Base-by-base conservation (phyloP, 2,797 vertebrate genomes). In the Hipposideros larvatus region DNA sequence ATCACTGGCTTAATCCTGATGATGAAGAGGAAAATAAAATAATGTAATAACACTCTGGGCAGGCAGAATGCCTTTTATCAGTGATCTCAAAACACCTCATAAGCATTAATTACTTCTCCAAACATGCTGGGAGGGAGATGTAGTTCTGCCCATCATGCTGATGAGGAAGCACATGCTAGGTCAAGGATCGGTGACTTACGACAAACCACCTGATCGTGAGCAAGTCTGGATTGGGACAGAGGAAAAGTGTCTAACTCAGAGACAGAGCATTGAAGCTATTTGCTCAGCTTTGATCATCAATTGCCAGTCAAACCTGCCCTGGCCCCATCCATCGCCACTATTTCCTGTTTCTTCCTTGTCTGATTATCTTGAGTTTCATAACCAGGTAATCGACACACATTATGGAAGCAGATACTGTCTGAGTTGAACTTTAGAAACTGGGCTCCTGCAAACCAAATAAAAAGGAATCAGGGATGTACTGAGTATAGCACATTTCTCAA, bases 81-180 rank as follows among this genome's bases (percentile, higher is more conserved):
- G 37, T 77, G 48, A 97, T 98, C 96, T 97, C 93, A 93, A 96
- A 97, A 95, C 65, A 96, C 41, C n/a, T 87, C 53, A 34, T 74
- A 96, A 97, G 91, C 41, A 96, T 93, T 98, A 92, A 97, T 97
- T 98, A 97, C 77, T 94, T 97, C 87, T 97, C 53, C 51, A 96
- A 97, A 95, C 82, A 96, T 11, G 34, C 80, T 86, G 43, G 59
- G 82, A 96, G 93, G 90, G 80, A 98, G 75, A 96, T 75, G 90
- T 91, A 57, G 80, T 87, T 93, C 93, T 97, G 94, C 85, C 86
- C 77, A 86, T 79, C 2, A 11, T 88, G 94, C 87, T 86, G 82
- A 95, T 96, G 96, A 97, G 91, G 93, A 96, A 96, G 95, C 94
- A 96, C 87, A 87, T 77, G 51, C 63, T 65, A 41, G 97, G 96